Conservation (phyloP, 2,888 invertebrate genomes). For the Erebia epiphron region DNA sequence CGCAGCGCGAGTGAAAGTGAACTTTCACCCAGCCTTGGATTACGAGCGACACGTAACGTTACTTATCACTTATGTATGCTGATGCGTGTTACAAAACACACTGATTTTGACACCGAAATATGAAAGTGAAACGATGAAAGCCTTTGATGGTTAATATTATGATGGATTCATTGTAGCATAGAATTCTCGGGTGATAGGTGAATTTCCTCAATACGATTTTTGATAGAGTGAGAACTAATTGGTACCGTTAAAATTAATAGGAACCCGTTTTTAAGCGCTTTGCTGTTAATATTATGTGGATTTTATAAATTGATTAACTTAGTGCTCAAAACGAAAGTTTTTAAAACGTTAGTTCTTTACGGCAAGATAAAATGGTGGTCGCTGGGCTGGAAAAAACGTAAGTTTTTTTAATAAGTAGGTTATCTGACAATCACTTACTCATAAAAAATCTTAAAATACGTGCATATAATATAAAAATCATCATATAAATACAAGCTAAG, state of each 20-base stretch:
- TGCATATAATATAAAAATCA: too few species aligned
- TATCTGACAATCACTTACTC: too few species aligned
- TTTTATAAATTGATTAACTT: too few species aligned
- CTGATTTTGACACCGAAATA: conserved; percentile 36
- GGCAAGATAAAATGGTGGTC: too few species aligned
- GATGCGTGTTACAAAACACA: conserved; percentile 41
- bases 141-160: conserved; percentile 6
- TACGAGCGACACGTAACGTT: conserved; percentile 47
- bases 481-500: too few species aligned
- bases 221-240: too few species aligned
- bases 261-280: not conserved
- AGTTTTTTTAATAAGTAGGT: too few species aligned
- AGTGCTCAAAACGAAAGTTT: too few species aligned
- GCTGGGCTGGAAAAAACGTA: too few species aligned
- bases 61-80: conserved; percentile 46
- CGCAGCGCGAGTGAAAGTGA: conserved; percentile 44
- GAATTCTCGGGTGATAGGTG: not conserved
- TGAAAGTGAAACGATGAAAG: conserved; percentile 29
- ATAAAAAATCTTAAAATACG: too few species aligned
- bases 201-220: not conserved
- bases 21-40: conserved; percentile 50
- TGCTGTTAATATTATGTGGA: too few species aligned
- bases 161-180: conserved; percentile 7
- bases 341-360: too few species aligned
- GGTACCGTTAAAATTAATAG: not conserved